These are phyloP conservation scores for Chloropsis hardwickii DNA, from an alignment of 2,113 vertebrate genomes.

Conservation along the genomic window DNA sequence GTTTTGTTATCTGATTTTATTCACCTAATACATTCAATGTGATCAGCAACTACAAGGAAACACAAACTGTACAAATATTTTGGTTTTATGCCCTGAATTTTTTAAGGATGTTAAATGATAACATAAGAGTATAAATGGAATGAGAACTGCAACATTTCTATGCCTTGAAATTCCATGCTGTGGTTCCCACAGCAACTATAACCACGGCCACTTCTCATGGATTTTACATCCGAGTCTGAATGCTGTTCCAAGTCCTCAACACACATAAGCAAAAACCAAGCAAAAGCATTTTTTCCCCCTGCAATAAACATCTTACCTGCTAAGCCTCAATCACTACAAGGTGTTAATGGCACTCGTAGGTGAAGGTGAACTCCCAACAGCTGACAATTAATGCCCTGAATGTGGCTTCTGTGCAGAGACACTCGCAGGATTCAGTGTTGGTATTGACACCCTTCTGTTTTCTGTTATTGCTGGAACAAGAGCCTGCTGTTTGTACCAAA, in stretches of 20 bases:
- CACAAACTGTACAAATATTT: not conserved
- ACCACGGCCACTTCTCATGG: not conserved
- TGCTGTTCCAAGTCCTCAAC: not conserved
- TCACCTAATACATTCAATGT: not conserved
- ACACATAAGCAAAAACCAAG: not conserved
- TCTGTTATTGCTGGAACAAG: not conserved
- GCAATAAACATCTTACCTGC: not conserved
- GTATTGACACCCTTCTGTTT: not conserved
- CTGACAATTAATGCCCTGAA: not conserved
- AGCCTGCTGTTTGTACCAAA: not conserved
- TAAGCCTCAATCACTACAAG: not conserved
- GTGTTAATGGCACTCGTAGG: not conserved
- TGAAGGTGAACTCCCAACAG: not conserved
- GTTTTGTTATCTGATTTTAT: not conserved
- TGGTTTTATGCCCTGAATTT: not conserved
- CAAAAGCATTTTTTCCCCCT: not conserved
- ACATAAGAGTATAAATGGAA: not conserved
- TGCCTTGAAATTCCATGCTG: not conserved
- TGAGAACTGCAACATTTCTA: not conserved
- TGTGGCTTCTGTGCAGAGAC: not conserved
- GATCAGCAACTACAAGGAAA: not conserved
- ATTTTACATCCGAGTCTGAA: not conserved
- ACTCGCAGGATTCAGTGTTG: not conserved
- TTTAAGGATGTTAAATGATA: not conserved
- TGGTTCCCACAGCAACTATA: conserved; percentile 49